Percentiles rank a stretch among this genome's conserved stretches.
phyloP scores from a whole-genome alignment of 1,140 invertebrate species.

The Sesamia nonagrioides region DNA sequence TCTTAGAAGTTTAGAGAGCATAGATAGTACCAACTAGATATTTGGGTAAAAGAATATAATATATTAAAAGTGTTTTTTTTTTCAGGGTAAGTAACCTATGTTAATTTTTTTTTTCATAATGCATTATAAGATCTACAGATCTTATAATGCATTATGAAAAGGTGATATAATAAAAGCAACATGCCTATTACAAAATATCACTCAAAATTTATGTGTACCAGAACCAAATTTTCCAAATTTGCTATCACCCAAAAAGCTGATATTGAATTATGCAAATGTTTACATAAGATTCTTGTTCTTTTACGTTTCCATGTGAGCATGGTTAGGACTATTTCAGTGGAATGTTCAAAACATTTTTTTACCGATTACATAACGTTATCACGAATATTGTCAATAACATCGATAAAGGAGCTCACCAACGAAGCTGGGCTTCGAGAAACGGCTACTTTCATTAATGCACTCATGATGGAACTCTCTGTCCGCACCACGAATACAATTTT shows the following conservation, averaged over 20 bases:
- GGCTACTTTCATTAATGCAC: slow-evolving; percentile 83
- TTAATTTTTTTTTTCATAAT: background rate
- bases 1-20: no score
- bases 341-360: slow-evolving; percentile 67
- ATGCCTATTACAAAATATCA: slow-evolving; percentile 17
- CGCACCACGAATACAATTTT: slow-evolving; percentile 82
- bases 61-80: background rate
- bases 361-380: slow-evolving; percentile 82
- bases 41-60: no score
- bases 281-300: background rate
- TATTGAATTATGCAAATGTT: background rate
- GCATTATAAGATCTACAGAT: no score
- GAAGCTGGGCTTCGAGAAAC: slow-evolving; percentile 77
- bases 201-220: slow-evolving; percentile 20
- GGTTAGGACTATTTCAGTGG: background rate
- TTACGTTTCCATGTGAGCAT: background rate
- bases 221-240: background rate
- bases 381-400: slow-evolving; percentile 59
- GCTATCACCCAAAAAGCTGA: background rate
- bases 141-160: no score
- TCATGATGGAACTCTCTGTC: slow-evolving; percentile 87
- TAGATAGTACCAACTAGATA: no score
- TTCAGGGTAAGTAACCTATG: no score
- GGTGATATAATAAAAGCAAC: background rate
- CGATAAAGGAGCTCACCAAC: slow-evolving; percentile 70